Evolutionary conservation across 2,113 vertebrate genomes (phyloP).

Genomic region (Polyodon spathula): DNA sequence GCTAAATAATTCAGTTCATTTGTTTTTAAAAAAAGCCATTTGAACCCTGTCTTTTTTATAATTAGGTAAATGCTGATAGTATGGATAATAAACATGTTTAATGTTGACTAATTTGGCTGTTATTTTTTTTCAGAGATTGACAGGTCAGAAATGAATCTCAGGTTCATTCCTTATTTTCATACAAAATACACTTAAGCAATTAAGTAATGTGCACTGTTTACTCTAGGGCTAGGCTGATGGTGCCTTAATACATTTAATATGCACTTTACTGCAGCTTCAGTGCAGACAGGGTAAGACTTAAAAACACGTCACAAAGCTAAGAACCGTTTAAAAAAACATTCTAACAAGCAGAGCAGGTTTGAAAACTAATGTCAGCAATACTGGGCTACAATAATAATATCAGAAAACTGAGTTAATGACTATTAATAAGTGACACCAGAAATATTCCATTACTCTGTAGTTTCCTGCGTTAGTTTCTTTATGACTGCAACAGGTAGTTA

Average conservation of each 20-base stretch:
- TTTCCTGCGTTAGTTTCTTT: conserved; percentile 20
- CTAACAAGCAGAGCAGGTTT: not conserved
- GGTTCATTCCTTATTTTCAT: conserved; percentile 62
- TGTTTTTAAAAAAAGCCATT: too few relatives aligned
- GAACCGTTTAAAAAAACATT: not conserved
- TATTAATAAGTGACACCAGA: conserved; percentile 4
- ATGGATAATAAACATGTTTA: conserved; percentile 43
- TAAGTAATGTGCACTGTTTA: conserved; percentile 46
- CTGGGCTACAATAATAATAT: not conserved
- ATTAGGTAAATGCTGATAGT: conserved; percentile 38
- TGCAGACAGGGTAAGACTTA: not conserved
- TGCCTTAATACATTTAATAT: conserved; percentile 9
- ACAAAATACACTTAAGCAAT: conserved; percentile 68
- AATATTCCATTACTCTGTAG: conserved; percentile 1
- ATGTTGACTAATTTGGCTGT: conserved; percentile 58
- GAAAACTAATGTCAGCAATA: not conserved
- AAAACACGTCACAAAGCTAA: not conserved
- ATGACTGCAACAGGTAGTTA: conserved; percentile 1
- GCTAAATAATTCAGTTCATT: too few relatives aligned
- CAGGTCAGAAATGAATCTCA: conserved; percentile 56
- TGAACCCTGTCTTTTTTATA: conserved; percentile 44
- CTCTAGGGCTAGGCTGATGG: conserved; percentile 30
- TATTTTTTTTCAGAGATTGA: conserved; percentile 49
- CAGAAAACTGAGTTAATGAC: not conserved
- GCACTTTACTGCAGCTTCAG: not conserved